Evolutionary conservation across 1,140 invertebrate species (phyloP).

Genomic region (Aphaenogaster ashmeadi): DNA sequence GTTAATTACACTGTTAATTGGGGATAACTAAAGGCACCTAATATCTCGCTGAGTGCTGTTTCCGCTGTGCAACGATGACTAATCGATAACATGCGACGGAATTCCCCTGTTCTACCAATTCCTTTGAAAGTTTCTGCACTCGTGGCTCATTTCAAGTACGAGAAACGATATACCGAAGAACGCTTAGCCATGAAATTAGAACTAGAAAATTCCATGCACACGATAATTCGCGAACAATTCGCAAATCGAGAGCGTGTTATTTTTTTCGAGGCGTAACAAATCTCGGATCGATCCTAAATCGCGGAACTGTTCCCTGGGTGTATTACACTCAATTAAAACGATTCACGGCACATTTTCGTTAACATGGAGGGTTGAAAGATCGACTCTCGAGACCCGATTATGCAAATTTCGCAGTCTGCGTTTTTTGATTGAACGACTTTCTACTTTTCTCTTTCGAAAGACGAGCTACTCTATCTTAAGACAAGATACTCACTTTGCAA

Average conservation of each 20-base stretch:
- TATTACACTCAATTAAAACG: slow-evolving; percentile 27
- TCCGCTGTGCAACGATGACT: slow-evolving; percentile 6
- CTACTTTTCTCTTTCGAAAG: neutral
- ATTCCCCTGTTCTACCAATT: neutral
- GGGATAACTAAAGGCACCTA: slow-evolving; percentile 49
- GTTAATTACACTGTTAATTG: slow-evolving; percentile 16
- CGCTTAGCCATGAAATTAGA: neutral
- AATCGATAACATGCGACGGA: neutral
- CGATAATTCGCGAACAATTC: slow-evolving; percentile 10
- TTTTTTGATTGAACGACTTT: slow-evolving; percentile 17
- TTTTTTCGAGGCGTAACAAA: slow-evolving; percentile 19
- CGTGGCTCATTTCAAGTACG: neutral
- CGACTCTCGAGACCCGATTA: slow-evolving; percentile 37
- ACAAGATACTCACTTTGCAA: slow-evolving; percentile 23
- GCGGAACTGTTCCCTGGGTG: slow-evolving; percentile 29
- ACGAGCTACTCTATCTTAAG: neutral
- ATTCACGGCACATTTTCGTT: neutral
- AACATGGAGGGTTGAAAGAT: slow-evolving; percentile 2
- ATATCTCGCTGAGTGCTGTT: slow-evolving; percentile 28
- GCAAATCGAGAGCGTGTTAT: slow-evolving; percentile 21
- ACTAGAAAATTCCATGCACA: slow-evolving; percentile 41
- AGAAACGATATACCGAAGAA: neutral
- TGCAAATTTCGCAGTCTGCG: neutral
- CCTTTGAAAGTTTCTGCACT: neutral
- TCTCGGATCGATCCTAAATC: slow-evolving; percentile 40